phyloP scores from a whole-genome alignment of 2,797 vertebrate genomes.

The Hypotaenidia okinawae region DNA sequence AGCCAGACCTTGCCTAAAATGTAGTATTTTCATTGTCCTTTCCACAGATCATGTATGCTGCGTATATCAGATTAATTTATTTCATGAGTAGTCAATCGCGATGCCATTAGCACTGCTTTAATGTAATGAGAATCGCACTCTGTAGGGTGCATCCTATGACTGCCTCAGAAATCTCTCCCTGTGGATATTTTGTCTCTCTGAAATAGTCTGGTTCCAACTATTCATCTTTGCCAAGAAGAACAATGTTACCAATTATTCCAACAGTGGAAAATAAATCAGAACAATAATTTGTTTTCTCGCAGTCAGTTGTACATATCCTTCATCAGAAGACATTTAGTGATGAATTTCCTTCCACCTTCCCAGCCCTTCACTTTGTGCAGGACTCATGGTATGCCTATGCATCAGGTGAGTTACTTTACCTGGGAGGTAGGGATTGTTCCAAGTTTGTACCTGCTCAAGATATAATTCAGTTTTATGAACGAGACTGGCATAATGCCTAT shows the following conservation, averaged over 20 bases:
- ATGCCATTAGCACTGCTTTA: slow-evolving; percentile 32
- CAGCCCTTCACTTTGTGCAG: not conserved
- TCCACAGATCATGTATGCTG: not conserved
- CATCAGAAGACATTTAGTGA: slow-evolving; percentile 32
- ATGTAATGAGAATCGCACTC: slow-evolving; percentile 69
- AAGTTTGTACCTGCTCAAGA: slow-evolving; percentile 53
- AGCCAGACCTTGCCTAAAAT: slow-evolving; percentile 38
- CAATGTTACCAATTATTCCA: slow-evolving; percentile 70
- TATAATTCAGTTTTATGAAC: slow-evolving; percentile 48
- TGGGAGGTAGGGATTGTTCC: slow-evolving; percentile 67
- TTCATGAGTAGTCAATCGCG: slow-evolving; percentile 30
- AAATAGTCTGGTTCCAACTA: slow-evolving; percentile 61
- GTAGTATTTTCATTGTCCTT: slow-evolving; percentile 38
- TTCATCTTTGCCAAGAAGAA: slow-evolving; percentile 66
- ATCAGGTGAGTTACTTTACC: slow-evolving; percentile 46
- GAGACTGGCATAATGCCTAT: slow-evolving; percentile 62
- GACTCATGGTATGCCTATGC: not conserved
- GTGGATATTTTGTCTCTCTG: slow-evolving; percentile 66
- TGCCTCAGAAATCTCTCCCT: slow-evolving; percentile 60
- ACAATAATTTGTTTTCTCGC: slow-evolving; percentile 47
- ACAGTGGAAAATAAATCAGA: slow-evolving; percentile 65
- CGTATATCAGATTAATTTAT: slow-evolving; percentile 39
- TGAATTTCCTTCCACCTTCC: slow-evolving; percentile 5
- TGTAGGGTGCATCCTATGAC: slow-evolving; percentile 66
- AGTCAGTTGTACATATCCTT: slow-evolving; percentile 44